These are phyloP conservation scores for Metallyticus violacea DNA, from an alignment of 2,888 invertebrate genomes.

Conservation along the genomic window DNA sequence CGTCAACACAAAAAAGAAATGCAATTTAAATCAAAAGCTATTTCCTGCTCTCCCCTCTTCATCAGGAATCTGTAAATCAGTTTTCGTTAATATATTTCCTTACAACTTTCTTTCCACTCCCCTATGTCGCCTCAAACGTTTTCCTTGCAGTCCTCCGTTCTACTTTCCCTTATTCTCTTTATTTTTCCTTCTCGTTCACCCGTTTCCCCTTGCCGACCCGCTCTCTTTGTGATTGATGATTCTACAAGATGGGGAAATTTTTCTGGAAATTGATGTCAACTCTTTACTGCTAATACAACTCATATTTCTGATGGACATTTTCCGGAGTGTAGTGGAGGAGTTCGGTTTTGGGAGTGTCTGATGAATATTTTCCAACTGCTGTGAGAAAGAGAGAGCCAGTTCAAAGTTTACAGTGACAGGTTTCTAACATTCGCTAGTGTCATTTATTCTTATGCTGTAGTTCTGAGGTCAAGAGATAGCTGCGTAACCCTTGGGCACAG, in stretches of 20 bases:
- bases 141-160: neutral
- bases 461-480: too few relatives aligned
- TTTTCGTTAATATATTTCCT: neutral
- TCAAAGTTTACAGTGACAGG: neutral
- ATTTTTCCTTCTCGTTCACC: neutral
- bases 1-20: neutral
- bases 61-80: neutral
- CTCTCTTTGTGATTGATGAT: neutral
- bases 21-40: neutral
- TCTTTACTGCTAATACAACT: neutral
- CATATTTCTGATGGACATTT: neutral
- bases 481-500: too few relatives aligned
- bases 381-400: neutral
- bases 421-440: neutral
- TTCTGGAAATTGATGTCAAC: neutral
- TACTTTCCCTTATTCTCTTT: neutral
- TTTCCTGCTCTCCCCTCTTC: neutral
- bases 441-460: too few relatives aligned
- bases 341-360: neutral
- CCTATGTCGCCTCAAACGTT: neutral
- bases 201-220: neutral
- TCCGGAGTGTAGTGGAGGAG: neutral
- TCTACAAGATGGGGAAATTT: neutral
- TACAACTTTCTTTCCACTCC: too few relatives aligned
- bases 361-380: neutral